phyloP scores from a whole-genome alignment of 2,797 vertebrate genomes.

The Fistularia tabacaria region DNA sequence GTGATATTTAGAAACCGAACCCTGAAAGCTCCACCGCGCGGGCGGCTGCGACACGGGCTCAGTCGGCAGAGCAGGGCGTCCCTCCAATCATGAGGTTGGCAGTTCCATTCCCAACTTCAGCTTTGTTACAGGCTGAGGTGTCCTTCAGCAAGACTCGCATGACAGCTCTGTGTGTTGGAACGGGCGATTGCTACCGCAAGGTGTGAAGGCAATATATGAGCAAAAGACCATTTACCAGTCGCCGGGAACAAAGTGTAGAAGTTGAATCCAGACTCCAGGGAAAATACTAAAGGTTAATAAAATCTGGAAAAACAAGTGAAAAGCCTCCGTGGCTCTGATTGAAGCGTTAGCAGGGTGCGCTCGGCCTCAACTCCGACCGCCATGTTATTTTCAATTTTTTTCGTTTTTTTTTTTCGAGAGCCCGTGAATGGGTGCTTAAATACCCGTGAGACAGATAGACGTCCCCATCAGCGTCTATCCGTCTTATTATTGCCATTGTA shows the following conservation, averaged over 20 bases:
- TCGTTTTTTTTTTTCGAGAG: conserved; percentile 1
- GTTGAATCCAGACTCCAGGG: conserved; percentile 35
- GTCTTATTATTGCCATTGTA: conserved; percentile 31
- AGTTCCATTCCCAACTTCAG: too few relatives aligned
- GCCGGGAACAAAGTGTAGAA: not conserved
- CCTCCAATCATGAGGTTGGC: too few relatives aligned
- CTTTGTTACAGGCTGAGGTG: too few relatives aligned
- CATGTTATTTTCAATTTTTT: conserved; percentile 15
- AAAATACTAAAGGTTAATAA: conserved; percentile 57
- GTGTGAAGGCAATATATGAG: too few relatives aligned
- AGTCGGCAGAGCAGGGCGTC: conserved; percentile 6
- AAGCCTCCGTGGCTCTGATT: conserved; percentile 12
- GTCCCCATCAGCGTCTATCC: conserved; percentile 40
- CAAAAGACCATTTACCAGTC: too few relatives aligned
- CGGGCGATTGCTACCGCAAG: too few relatives aligned
- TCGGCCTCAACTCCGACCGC: conserved; percentile 21
- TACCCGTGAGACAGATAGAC: conserved; percentile 22
- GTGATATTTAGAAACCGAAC: conserved; percentile 61
- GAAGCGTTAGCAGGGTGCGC: not conserved
- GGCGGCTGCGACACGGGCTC: conserved; percentile 56
- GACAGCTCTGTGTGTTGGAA: too few relatives aligned
- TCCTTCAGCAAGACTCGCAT: too few relatives aligned
- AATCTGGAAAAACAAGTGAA: conserved; percentile 27
- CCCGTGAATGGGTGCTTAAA: conserved; percentile 15
- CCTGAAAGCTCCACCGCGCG: too few relatives aligned